phyloP scores from a whole-genome alignment of 2,113 vertebrate species.

The Serinus canaria region DNA sequence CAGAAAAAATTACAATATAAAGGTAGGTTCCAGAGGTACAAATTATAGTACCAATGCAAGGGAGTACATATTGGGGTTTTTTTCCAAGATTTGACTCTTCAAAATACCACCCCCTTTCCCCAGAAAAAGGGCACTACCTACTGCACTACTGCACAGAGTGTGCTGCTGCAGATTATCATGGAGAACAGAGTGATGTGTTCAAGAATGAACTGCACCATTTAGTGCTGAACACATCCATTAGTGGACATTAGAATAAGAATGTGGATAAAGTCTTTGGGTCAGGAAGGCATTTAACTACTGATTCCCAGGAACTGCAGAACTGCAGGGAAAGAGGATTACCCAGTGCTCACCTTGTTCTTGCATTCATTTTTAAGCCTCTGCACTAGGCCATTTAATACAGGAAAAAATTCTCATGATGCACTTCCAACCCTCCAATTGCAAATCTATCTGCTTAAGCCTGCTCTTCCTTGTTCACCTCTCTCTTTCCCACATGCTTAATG shows the following conservation, averaged over 20 bases:
- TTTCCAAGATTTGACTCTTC: not conserved
- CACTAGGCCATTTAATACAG: not conserved
- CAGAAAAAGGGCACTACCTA: not conserved
- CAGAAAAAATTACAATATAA: not conserved
- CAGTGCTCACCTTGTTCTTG: not conserved
- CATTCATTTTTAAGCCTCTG: not conserved
- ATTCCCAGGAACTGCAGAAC: not conserved
- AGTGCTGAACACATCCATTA: not conserved
- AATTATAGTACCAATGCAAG: not conserved
- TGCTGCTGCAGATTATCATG: not conserved
- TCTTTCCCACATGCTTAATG: not conserved
- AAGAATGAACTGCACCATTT: not conserved
- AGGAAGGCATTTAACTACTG: not conserved
- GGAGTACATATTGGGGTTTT: fast-evolving
- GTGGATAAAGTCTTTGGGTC: not conserved
- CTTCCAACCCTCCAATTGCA: not conserved
- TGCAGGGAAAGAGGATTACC: not conserved
- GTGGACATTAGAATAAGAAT: not conserved
- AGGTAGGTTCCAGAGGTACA: not conserved
- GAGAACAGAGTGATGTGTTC: not conserved
- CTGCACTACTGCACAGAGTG: not conserved
- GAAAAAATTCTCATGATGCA: not conserved
- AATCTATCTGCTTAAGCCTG: not conserved
- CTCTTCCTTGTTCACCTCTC: not conserved
- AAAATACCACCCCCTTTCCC: not conserved